Conservation (phyloP, 2,797 vertebrate genomes). For the Pseudochirops cupreus region DNA sequence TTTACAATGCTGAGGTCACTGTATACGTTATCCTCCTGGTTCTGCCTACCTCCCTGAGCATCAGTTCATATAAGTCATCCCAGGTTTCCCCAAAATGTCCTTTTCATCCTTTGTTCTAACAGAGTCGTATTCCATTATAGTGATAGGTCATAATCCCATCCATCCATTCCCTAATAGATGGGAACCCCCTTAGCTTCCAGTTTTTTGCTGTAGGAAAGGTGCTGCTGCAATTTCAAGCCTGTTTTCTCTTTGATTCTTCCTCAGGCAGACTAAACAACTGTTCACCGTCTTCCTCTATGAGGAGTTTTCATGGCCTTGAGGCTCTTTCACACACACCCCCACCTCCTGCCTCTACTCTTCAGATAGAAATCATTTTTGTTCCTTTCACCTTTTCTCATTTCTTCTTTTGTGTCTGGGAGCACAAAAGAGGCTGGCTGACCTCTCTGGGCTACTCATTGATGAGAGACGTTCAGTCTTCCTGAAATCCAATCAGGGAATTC, state of each 20-base stretch:
- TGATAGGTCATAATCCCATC: neutral
- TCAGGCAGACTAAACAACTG: neutral
- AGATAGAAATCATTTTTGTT: neutral
- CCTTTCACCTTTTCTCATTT: neutral
- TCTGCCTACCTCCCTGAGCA: neutral
- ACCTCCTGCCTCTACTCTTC: neutral
- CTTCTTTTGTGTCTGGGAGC: neutral
- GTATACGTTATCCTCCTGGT: neutral
- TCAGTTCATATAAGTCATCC: neutral
- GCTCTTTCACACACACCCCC: accelerated
- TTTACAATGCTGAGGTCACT: neutral
- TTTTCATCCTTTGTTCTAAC: neutral
- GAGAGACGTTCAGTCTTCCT: neutral
- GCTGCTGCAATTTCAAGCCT: neutral
- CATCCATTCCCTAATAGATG: neutral
- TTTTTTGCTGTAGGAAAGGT: neutral
- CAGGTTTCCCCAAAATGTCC: neutral
- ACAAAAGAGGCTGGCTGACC: neutral
- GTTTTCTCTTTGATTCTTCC: neutral
- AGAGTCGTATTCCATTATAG: neutral
- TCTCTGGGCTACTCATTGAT: neutral
- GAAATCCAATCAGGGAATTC: slow-evolving; percentile 4
- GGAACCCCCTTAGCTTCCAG: neutral
- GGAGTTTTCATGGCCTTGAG: neutral
- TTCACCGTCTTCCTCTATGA: neutral